Base-by-base conservation (phyloP, 2,113 vertebrate genomes). In the Gallinago paraguaiae region DNA sequence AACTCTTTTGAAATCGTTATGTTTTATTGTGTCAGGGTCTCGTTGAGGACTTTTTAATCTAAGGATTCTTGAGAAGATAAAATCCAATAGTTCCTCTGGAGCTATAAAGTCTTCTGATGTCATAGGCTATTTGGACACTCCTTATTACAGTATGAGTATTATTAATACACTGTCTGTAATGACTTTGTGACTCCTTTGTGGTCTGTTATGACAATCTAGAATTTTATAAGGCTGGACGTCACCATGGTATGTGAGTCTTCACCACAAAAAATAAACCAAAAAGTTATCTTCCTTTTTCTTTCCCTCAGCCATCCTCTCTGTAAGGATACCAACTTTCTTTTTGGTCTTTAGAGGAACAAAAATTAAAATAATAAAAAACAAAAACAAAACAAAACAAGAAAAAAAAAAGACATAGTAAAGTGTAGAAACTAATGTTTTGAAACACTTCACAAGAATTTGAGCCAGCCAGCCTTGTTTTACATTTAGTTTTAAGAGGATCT, bases 31-130 rank as follows among this genome's bases (percentile, higher is more conserved):
- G 88, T 94, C 96, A 97, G 95, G 89, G 89, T 97, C 95, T 98
- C 27, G 30, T 94, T 23, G 84, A 97, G 88, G 97, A 95, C 94
- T 97, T 93, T 97, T 97, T 97, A 98, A 98, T 97, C 96, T 95
- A 92, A 97, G 92, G 84, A 96, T 97, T 95, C 95, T 93, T 95
- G 96, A 96, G 94, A 95, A 97, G 97, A 97, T 98, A 98, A 97
- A 98, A 96, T 80, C 61, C 96, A 96, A 98, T 92, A 91, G 95
- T 79, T 96, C 94, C 96, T 96, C 63, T 71, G 90, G 94, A 98
- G 85, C 94, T 95, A 92, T 97, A 96, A 97, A 98, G 56, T 93
- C 94, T 89, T 97, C 91, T 97, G 96, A 97, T 97, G 96, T 97
- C 97, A 97, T 43, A 72, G 97, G 92, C 96, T 97, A 95, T 97